Conservation (phyloP, 2,113 vertebrate species). For the Pleuronectes platessa region DNA sequence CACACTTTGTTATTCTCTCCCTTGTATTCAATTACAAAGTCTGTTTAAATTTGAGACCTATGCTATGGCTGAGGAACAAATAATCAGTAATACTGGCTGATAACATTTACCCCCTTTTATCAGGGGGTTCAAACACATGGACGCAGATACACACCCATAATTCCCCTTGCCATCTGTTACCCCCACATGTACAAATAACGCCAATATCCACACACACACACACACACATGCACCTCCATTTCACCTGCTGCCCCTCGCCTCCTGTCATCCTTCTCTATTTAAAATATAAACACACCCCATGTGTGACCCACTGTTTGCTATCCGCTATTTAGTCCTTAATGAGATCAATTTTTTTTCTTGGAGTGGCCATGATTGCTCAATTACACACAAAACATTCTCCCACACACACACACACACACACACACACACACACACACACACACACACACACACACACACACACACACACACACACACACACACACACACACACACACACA, state of each 20-base stretch:
- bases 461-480: slow-evolving; percentile 40
- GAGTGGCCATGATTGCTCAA: slow-evolving; percentile 70
- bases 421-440: slow-evolving; percentile 25
- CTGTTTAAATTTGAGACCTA: slow-evolving; percentile 12
- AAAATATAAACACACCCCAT: slow-evolving; percentile 68
- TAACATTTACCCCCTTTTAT: slow-evolving; percentile 40
- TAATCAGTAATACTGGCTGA: slow-evolving; percentile 29
- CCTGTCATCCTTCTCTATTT: slow-evolving; percentile 52
- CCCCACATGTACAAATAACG: slow-evolving; percentile 47
- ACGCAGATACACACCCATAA: slow-evolving; percentile 41
- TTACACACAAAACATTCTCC: slow-evolving; percentile 43
- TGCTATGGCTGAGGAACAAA: slow-evolving; percentile 7
- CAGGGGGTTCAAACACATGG: slow-evolving; percentile 31
- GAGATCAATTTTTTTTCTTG: slow-evolving; percentile 65
- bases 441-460: slow-evolving; percentile 38
- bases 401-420: slow-evolving; percentile 36
- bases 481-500: slow-evolving; percentile 33
- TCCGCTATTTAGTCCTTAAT: slow-evolving; percentile 73
- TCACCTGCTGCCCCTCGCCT: slow-evolving; percentile 61
- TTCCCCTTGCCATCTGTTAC: slow-evolving; percentile 67
- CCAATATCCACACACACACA: slow-evolving; percentile 17
- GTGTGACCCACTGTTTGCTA: slow-evolving; percentile 66
- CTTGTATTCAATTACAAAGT: not conserved
- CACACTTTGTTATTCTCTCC: not conserved
- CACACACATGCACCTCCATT: slow-evolving; percentile 6